Conservation (phyloP, 2,888 invertebrate species). For the Ectropis crepuscularia region DNA sequence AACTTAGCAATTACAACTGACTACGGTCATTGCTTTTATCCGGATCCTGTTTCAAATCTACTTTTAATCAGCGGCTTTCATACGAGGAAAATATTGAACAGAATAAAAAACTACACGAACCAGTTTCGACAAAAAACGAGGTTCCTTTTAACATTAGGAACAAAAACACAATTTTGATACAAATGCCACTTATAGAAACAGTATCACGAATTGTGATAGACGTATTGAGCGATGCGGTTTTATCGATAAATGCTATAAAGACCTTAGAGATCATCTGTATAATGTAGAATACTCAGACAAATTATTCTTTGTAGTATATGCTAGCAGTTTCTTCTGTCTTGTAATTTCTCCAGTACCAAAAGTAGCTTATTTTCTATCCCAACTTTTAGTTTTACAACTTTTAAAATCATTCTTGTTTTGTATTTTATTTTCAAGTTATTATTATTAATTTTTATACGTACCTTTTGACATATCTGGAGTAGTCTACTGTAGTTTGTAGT, state of each 20-base stretch:
- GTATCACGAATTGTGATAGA: slow-evolving; percentile 29
- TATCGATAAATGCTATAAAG: too few species aligned
- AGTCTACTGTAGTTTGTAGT: slow-evolving; percentile 90
- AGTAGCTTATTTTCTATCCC: too few species aligned
- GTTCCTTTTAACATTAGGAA: slow-evolving; percentile 2
- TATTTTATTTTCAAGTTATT: not conserved
- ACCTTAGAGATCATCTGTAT: too few species aligned
- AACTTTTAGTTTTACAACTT: not conserved
- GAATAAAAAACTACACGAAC: slow-evolving; percentile 22
- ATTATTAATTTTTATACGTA: slow-evolving; percentile 40
- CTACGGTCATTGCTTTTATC: slow-evolving; percentile 19
- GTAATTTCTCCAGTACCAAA: too few species aligned
- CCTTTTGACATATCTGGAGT: slow-evolving; percentile 95
- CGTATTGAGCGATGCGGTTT: slow-evolving; percentile 5
- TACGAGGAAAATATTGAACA: slow-evolving; percentile 25
- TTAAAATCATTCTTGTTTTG: not conserved
- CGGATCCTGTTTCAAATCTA: slow-evolving; percentile 21
- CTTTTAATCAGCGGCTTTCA: slow-evolving; percentile 23
- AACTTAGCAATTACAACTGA: slow-evolving; percentile 16
- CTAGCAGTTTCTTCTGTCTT: too few species aligned
- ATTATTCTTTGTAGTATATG: too few species aligned
- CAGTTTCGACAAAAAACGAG: slow-evolving; percentile 19
- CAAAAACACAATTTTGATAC: slow-evolving; percentile 7
- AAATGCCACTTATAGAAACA: slow-evolving; percentile 6
- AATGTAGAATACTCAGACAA: too few species aligned